phyloP scores from a whole-genome alignment of 2,797 vertebrate species.

The Ctenopoma kingsleyae region DNA sequence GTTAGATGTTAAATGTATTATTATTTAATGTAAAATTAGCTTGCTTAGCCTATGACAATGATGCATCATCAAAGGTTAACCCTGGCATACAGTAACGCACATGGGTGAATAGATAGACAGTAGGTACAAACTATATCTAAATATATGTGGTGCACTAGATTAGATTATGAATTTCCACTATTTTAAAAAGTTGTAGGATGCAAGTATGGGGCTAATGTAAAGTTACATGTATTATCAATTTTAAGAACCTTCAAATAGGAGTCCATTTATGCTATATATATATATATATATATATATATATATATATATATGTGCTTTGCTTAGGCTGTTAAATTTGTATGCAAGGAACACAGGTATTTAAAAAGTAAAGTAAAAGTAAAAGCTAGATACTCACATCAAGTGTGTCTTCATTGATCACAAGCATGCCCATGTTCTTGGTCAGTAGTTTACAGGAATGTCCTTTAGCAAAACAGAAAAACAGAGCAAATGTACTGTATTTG shows the following conservation, averaged over 20 bases:
- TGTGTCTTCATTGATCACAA: conserved; percentile 97
- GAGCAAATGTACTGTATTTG: conserved; percentile 4
- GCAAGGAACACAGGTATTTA: not conserved
- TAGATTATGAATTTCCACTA: not conserved
- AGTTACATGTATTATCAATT: not conserved
- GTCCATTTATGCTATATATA: not conserved
- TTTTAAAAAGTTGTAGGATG: not conserved
- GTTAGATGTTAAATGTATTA: no score
- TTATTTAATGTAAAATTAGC: not conserved
- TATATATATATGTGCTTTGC: not conserved
- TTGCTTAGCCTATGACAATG: not conserved
- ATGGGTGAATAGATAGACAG: not conserved
- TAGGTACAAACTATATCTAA: no score
- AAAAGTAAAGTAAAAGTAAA: not conserved
- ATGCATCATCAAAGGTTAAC: not conserved
- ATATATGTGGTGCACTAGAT: not conserved
- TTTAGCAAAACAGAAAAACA: conserved; percentile 56
- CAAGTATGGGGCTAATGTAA: not conserved
- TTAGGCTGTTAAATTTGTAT: not conserved
- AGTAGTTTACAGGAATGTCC: conserved; percentile 97
- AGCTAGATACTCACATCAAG: conserved; percentile 92
- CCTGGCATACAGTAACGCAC: not conserved
- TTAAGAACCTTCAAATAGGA: not conserved
- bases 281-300: no score
- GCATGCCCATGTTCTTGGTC: conserved; percentile 97